phyloP scores from a whole-genome alignment of 2,797 vertebrate species.

The Acrossocheilus fasciatus region DNA sequence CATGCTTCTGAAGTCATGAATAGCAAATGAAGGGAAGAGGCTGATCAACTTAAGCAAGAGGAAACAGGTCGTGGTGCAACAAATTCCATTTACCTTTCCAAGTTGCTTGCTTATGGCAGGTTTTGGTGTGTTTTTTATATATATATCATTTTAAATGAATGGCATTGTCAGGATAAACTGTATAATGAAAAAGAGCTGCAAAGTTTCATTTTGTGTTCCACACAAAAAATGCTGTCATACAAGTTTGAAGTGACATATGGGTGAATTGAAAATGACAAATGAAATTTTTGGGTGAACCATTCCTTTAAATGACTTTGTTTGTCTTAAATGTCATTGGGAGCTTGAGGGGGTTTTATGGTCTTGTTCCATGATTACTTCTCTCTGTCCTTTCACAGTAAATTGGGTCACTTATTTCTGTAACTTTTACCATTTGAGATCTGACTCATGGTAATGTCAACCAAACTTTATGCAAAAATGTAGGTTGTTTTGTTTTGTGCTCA shows the following conservation, averaged over 20 bases:
- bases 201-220: not conserved
- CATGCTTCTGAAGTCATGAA: constrained; percentile 31
- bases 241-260: not conserved
- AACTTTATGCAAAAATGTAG: constrained; percentile 31
- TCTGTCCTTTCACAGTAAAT: not conserved
- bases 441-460: not conserved
- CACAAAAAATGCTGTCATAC: not conserved
- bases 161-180: not conserved
- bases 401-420: constrained; percentile 12
- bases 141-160: not conserved
- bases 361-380: constrained; percentile 16
- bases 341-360: not conserved
- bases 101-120: not conserved
- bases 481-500: constrained; percentile 25
- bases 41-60: constrained; percentile 25
- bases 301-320: constrained; percentile 4
- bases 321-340: constrained; percentile 18
- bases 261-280: not conserved
- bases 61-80: not conserved
- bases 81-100: constrained; percentile 9
- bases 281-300: not conserved
- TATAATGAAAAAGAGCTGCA: not conserved
- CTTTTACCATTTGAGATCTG: constrained; percentile 1
- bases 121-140: not conserved
- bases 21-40: constrained; percentile 18